Percentiles rank a stretch among this genome's conserved stretches.
phyloP scores from a whole-genome alignment of 2,888 invertebrate species.

The Cantharis rufa region DNA sequence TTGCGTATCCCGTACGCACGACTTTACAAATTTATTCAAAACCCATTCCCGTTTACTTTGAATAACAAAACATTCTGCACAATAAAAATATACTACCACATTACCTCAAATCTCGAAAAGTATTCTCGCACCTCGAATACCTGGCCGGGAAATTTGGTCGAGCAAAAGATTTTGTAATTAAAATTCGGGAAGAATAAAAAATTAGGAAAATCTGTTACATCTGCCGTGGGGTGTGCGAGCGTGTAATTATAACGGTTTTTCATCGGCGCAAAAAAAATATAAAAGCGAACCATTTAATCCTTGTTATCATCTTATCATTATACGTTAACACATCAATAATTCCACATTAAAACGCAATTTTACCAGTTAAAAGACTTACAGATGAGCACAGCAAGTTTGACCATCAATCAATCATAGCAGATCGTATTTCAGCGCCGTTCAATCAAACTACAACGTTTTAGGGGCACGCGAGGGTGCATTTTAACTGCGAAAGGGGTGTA shows the following conservation, averaged over 20 bases:
- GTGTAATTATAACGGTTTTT: neutral
- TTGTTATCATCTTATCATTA: constrained; percentile 30
- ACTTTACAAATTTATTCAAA: constrained; percentile 32
- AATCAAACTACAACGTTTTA: constrained; percentile 34
- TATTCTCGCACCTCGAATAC: neutral
- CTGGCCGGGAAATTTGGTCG: neutral
- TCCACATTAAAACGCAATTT: constrained; percentile 30
- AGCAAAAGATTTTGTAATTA: neutral
- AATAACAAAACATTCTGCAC: constrained; percentile 37
- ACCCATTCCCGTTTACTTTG: constrained; percentile 33
- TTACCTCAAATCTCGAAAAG: constrained; percentile 24
- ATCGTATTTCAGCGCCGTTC: constrained; percentile 35
- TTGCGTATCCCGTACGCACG: constrained; percentile 6
- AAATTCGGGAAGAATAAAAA: neutral
- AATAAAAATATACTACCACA: constrained; percentile 39
- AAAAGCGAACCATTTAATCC: constrained; percentile 17
- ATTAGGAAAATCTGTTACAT: neutral
- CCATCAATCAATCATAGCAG: constrained; percentile 36
- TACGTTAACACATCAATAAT: constrained; percentile 30
- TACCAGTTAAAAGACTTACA: constrained; percentile 32
- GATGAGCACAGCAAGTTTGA: constrained; percentile 26
- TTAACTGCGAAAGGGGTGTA: constrained; percentile 35
- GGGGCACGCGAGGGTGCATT: constrained; percentile 37
- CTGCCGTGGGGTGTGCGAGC: neutral
- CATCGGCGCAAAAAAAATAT: neutral